These are phyloP conservation scores for Xestoiulus laeticollis DNA, from an alignment of 2,888 invertebrate species.

Conservation along the genomic window DNA sequence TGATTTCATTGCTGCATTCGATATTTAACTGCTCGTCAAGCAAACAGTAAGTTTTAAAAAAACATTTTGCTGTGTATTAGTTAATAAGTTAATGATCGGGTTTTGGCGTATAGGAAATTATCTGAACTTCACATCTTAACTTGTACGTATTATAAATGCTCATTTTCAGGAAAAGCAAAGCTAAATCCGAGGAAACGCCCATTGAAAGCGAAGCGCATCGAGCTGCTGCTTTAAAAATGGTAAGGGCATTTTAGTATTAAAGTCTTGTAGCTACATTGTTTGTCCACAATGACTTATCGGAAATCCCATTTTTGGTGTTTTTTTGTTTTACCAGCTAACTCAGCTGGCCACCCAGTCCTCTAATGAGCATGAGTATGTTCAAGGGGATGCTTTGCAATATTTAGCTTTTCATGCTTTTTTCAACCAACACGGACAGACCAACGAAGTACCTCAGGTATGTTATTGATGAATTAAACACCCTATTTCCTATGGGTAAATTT, in stretches of 20 bases:
- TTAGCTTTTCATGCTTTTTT: conserved; percentile 47
- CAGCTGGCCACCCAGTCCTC: not conserved
- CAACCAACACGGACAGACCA: not conserved
- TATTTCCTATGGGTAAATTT: no score
- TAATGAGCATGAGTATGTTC: not conserved
- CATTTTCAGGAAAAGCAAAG: not conserved
- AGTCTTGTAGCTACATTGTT: no score
- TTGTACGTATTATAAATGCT: no score
- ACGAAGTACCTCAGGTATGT: conserved; percentile 24
- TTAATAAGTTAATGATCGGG: no score
- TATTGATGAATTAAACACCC: not conserved
- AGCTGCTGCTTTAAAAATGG: not conserved
- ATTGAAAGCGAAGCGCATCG: conserved; percentile 2
- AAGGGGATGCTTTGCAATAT: not conserved
- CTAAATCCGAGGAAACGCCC: not conserved
- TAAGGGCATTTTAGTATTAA: not conserved
- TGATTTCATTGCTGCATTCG: not conserved
- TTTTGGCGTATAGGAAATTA: no score
- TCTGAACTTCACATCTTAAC: no score
- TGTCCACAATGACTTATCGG: not conserved
- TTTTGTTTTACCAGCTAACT: not conserved
- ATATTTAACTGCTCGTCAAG: not conserved
- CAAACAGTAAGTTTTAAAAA: not conserved
- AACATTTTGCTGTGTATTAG: no score
- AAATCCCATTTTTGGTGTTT: not conserved